Base-by-base conservation (phyloP, 2,888 invertebrate genomes). In the Drosophila phalerata region DNA sequence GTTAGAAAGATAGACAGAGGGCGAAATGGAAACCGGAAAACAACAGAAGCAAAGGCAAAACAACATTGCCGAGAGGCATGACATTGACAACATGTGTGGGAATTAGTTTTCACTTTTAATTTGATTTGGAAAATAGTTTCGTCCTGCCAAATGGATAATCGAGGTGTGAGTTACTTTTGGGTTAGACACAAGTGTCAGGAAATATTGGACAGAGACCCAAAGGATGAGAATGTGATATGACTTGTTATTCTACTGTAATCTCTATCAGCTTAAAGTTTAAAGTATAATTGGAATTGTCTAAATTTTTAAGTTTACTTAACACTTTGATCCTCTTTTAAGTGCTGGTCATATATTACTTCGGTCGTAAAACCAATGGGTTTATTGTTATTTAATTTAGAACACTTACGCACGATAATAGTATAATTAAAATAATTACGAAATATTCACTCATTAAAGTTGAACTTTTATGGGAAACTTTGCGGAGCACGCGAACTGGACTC, bases 41-140 rank as follows among this genome's bases (percentile, higher is more conserved):
- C 49, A 57, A 32, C 55, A 43, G 49, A 34, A 17, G 38, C 37
- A 57, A 25, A 5, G 13, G 13, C 19, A 37, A 43, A 53, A 56
- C 25, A 62, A 52, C 28, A 25, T 10, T 13, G 38, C 48, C 48
- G 13, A 32, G 48, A 47, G 67, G 61, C 68, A 65, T 67, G 64
- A 69, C 70, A 69, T 51, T 69, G 71, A 64, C 66, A 79, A 66
- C 74, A 71, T 76, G 75, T 81, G 76, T 75, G 74, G 74, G 81
- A 76, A 77, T 77, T 71, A 69, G 72, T 71, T 75, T 71, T 57
- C 67, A 56, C 69, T 79, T 88, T 80, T 77, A 80, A 86, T 87
- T 88, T 84, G 66, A 77, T 81, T 79, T 80, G n/a, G 47, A 45
- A 73, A 81, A 83, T 77, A 83, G 79, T 83, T 87, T 67, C 19